Evolutionary conservation across 2,888 invertebrate species (phyloP).

Genomic region (Drosophila infuscata): DNA sequence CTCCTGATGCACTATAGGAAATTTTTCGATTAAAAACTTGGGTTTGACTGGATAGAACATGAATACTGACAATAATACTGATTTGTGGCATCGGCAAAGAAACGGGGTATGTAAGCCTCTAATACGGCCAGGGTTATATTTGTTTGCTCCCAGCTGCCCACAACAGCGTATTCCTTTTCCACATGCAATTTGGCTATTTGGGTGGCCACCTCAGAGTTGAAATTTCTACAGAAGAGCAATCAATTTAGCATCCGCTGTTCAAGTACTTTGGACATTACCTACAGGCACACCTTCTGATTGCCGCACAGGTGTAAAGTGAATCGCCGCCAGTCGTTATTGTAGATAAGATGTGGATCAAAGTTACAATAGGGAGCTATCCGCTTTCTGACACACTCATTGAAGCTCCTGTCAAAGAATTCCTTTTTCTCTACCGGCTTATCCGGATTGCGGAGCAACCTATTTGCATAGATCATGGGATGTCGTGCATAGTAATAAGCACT

Average conservation of each 20-base stretch:
- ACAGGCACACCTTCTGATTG: constrained; percentile 92
- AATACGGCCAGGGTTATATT: constrained; percentile 92
- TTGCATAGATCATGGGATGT: constrained; percentile 65
- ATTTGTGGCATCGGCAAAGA: constrained; percentile 90
- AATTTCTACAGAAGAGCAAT: constrained; percentile 87
- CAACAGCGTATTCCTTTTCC: constrained; percentile 93
- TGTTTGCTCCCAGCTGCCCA: constrained; percentile 93
- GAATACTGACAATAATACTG: constrained; percentile 87
- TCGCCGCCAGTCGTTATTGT: constrained; percentile 92
- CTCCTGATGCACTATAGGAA: constrained; percentile 34
- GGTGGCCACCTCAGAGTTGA: constrained; percentile 88
- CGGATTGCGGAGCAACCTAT: constrained; percentile 52
- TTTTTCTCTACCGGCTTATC: constrained; percentile 23
- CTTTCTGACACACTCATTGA: constrained; percentile 91
- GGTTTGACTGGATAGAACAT: not conserved
- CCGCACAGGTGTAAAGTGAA: constrained; percentile 95
- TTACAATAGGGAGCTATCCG: constrained; percentile 56
- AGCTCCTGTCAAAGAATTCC: constrained; percentile 62
- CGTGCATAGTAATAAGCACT: constrained; percentile 94
- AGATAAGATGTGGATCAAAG: constrained; percentile 91
- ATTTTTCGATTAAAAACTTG: not conserved
- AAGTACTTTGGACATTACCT: constrained; percentile 80
- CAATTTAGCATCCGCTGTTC: not conserved
- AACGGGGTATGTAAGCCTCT: constrained; percentile 92
- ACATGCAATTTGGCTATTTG: constrained; percentile 93